A percentile compares a stretch with the other conserved stretches of the same genome.
Conservation (phyloP, 2,888 invertebrate genomes). For the Amiota mariae region DNA sequence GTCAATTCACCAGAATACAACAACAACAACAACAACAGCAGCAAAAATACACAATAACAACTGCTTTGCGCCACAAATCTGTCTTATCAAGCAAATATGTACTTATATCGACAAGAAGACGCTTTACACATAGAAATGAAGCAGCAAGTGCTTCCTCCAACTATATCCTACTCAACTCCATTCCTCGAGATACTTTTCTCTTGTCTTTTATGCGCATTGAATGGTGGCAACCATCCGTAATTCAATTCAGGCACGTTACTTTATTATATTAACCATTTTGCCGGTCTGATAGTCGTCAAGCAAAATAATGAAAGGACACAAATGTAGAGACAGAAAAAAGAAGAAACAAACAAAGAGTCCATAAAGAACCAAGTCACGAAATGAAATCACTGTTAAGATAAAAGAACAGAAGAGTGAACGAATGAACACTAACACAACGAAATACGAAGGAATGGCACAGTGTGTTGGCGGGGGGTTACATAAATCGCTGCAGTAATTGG, state of each 20-base stretch:
- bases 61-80: too few species aligned
- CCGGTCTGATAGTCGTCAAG: background rate
- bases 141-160: too few species aligned
- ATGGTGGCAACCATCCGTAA: too few species aligned
- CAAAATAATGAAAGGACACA: background rate
- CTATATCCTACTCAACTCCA: too few species aligned
- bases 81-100: too few species aligned
- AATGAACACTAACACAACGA: background rate
- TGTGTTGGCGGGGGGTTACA: background rate
- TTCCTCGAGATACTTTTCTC: too few species aligned
- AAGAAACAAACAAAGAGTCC: background rate
- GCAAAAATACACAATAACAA: too few species aligned
- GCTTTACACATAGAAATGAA: too few species aligned
- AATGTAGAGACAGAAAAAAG: background rate
- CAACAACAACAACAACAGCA: too few species aligned
- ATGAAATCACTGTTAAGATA: background rate
- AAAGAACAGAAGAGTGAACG: background rate
- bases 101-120: too few species aligned
- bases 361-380: constrained; percentile 14
- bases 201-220: too few species aligned
- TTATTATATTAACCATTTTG: constrained; percentile 9
- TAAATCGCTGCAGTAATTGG: background rate
- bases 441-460: background rate
- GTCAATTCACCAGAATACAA: too few species aligned
- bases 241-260: background rate